Evolutionary conservation across 2,797 vertebrate genomes (phyloP).

Genomic region (Periparus ater): DNA sequence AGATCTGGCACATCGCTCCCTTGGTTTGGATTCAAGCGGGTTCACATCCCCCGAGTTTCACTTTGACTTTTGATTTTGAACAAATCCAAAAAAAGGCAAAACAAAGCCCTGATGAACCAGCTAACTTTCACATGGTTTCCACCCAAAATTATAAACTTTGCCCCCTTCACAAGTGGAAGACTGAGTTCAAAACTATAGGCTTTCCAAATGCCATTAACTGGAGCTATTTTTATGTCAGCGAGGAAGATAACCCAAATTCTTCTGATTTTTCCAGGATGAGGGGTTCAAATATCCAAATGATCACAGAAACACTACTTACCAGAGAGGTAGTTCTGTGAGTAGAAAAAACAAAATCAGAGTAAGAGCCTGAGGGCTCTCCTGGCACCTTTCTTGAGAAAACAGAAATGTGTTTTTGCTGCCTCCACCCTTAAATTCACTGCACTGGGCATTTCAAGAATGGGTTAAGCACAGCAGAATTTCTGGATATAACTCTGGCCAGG

Average conservation of each 20-base stretch:
- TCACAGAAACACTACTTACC: neutral
- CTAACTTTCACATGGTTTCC: constrained; percentile 54
- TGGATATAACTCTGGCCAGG: neutral
- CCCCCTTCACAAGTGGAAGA: constrained; percentile 7
- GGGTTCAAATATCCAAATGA: neutral
- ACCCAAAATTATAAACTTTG: constrained; percentile 54
- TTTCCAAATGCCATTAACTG: constrained; percentile 16
- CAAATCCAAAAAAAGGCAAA: constrained; percentile 45
- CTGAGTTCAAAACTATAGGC: neutral
- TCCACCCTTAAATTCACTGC: neutral
- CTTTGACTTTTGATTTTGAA: constrained; percentile 50
- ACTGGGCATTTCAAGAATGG: neutral
- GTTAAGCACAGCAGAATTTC: constrained; percentile 5
- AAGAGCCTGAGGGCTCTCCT: neutral
- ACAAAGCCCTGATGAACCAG: neutral
- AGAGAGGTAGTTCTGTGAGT: neutral
- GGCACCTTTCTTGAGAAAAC: neutral
- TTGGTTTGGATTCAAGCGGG: constrained; percentile 56
- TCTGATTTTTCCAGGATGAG: neutral
- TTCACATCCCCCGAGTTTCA: constrained; percentile 67
- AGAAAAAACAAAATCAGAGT: neutral
- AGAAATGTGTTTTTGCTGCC: neutral
- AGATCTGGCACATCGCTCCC: constrained; percentile 35
- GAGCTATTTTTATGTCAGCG: constrained; percentile 5
- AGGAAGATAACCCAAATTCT: constrained; percentile 25